Base-by-base conservation (phyloP, 2,888 invertebrate genomes). In the Alloscopus bannaensis region DNA sequence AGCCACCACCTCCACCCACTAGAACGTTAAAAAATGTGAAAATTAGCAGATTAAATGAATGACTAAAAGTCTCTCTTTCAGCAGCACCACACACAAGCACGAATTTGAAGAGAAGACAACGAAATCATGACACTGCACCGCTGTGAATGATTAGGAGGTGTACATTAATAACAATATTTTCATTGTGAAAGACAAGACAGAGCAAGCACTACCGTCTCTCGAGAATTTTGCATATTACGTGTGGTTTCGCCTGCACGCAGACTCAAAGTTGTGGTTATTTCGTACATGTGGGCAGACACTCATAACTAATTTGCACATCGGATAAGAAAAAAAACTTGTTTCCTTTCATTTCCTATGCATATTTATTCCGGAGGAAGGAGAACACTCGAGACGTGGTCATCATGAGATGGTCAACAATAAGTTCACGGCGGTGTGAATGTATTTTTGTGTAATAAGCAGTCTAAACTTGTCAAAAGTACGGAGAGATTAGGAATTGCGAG, bases 1-100 rank as follows among this genome's bases (percentile, higher is more conserved):
- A n/a, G n/a, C n/a, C n/a, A n/a, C n/a, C n/a, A n/a, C n/a, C n/a
- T n/a, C n/a, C n/a, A n/a, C n/a, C n/a, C n/a, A n/a, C n/a, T n/a
- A n/a, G n/a, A n/a, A n/a, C n/a, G n/a, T n/a, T n/a, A 42, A 66
- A 69, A 76, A 50, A 59, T 76, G 76, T 76, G 76, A 69, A 76
- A 76, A 76, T 76, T 76, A 52, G 18, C 68, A 69, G 76, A 76
- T 76, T 76, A 75, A 66, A 65, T 73, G 45, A 45, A 59, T 29
- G 71, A 36, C 45, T 36, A 36, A 36, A 36, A 36, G 36, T 36
- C 13, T 11, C 45, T 18, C n/a, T n/a, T n/a, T n/a, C n/a, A n/a
- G n/a, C 45, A 45, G 8, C 4, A 55, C 13, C 59, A 60, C 62
- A 60, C 45, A 57, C 55, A 31, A 40, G 42, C 45, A 57, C 65